phyloP scores from a whole-genome alignment of 2,113 vertebrate species.

The Sprattus sprattus region DNA sequence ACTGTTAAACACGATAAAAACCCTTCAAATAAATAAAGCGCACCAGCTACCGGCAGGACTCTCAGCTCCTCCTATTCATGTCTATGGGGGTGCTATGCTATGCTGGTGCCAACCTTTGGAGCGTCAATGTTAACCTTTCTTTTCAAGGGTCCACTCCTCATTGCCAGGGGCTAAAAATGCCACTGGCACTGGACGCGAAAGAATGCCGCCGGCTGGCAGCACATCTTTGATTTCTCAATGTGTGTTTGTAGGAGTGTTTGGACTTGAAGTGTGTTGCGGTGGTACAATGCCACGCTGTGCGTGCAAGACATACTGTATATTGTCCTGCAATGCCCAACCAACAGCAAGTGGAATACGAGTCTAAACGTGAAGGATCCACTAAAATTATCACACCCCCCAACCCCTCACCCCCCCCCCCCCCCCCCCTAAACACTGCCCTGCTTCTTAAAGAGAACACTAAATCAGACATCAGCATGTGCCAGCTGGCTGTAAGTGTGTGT shows the following conservation, averaged over 20 bases:
- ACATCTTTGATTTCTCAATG: not conserved
- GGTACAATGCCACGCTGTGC: not conserved
- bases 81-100: not conserved
- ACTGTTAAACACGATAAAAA: not conserved
- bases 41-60: not conserved
- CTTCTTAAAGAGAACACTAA: conserved; percentile 12
- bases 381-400: not conserved
- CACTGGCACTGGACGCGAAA: not conserved
- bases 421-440: not conserved
- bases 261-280: not conserved
- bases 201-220: not conserved
- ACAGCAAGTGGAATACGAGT: not conserved
- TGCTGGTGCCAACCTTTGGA: not conserved
- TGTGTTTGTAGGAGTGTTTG: not conserved
- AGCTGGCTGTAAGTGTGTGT: not conserved
- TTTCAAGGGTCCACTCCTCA: not conserved
- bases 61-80: not conserved
- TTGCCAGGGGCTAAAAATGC: not conserved
- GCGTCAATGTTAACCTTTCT: not conserved
- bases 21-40: not conserved
- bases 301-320: not conserved
- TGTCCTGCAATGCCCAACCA: not conserved
- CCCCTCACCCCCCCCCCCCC: no score
- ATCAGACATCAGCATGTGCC: not conserved
- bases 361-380: not conserved